phyloP scores from a whole-genome alignment of 1,140 invertebrate genomes.

The Brachystomella parvula region DNA sequence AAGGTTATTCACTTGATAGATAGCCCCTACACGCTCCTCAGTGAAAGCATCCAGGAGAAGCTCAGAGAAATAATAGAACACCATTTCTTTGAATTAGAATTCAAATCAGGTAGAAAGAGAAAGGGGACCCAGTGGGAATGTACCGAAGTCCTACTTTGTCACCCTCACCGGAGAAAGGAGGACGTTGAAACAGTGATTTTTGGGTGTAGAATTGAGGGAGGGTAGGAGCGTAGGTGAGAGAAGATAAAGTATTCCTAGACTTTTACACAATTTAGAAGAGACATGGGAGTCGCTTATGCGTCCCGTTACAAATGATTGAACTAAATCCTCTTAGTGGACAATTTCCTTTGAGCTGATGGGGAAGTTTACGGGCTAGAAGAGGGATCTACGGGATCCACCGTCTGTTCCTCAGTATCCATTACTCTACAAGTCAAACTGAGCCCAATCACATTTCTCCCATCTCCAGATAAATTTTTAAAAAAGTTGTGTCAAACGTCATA shows the following conservation, averaged over 20 bases:
- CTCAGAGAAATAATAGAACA: not conserved
- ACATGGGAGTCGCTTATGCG: not conserved
- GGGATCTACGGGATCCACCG: not conserved
- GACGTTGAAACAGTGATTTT: not conserved
- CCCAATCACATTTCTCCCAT: not conserved
- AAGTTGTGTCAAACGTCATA: not conserved
- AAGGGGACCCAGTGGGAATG: not conserved
- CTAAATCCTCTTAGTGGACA: constrained; percentile 4
- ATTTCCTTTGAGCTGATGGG: not conserved
- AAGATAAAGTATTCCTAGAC: not conserved
- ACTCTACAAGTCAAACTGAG: not conserved
- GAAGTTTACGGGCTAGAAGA: not conserved
- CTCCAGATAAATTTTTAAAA: not conserved
- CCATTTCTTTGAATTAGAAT: constrained; percentile 4
- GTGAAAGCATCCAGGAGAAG: not conserved
- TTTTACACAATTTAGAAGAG: not conserved
- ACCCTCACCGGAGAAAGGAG: not conserved
- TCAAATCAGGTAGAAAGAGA: constrained; percentile 4
- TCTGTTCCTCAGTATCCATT: not conserved
- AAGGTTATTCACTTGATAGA: not conserved
- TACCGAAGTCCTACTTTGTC: not conserved
- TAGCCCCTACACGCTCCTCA: not conserved
- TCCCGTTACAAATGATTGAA: not conserved
- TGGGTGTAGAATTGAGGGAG: not conserved
- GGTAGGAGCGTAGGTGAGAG: not conserved